Evolutionary conservation across 2,797 vertebrate genomes (phyloP).

Genomic region (Anableps anableps): DNA sequence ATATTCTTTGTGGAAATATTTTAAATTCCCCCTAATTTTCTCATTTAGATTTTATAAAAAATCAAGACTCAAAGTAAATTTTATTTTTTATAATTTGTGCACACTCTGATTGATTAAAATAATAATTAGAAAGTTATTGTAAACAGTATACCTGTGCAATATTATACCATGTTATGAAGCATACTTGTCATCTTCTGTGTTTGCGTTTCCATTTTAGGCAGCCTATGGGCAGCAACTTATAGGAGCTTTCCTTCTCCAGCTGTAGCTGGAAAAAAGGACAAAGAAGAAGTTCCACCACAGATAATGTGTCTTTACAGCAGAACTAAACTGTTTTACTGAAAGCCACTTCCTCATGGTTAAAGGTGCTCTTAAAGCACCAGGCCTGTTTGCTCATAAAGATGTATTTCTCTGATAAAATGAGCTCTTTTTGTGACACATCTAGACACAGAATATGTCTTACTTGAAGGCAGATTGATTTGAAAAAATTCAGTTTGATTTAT

Average conservation of each 20-base stretch:
- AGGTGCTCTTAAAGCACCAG: constrained; percentile 6
- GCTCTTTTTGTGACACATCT: constrained; percentile 3
- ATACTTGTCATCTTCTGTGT: not conserved
- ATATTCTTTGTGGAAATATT: not conserved
- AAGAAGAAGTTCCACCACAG: not conserved
- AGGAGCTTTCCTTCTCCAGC: not conserved
- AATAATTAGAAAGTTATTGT: not conserved
- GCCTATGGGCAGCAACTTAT: not conserved
- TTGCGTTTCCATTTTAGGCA: not conserved
- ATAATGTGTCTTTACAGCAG: constrained; percentile 8
- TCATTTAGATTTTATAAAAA: not conserved
- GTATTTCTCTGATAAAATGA: not conserved
- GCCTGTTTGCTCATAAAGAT: not conserved
- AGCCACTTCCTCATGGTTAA: constrained; percentile 19
- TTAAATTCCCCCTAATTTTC: not conserved
- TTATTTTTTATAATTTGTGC: not conserved
- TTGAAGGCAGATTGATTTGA: constrained; percentile 60
- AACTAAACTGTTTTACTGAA: constrained; percentile 32
- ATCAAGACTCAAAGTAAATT: not conserved
- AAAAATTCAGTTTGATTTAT: constrained; percentile 56
- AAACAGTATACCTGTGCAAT: not conserved
- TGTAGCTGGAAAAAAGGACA: not conserved
- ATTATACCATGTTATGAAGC: not conserved
- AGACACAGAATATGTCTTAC: constrained; percentile 39
- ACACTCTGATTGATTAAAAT: not conserved